Conservation (phyloP, 2,888 invertebrate species). For the Trissolcus japonicus region DNA sequence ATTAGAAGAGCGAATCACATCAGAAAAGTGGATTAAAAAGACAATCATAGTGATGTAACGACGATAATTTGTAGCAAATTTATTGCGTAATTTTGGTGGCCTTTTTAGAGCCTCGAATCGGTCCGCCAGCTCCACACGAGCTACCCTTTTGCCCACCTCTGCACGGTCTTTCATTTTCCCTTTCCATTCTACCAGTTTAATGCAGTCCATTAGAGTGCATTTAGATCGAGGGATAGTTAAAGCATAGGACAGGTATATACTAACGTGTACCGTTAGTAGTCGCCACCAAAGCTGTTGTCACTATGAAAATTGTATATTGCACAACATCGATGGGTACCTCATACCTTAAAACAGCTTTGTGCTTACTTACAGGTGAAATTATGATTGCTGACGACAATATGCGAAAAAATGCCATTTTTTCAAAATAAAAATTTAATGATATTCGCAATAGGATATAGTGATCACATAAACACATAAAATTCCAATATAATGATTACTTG, state of each 20-base stretch:
- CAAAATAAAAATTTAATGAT: too few relatives aligned
- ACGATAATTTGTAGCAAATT: constrained; percentile 36
- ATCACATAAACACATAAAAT: too few relatives aligned
- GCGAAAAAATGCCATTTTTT: too few relatives aligned
- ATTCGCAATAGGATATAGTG: too few relatives aligned
- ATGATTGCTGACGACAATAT: constrained; percentile 59
- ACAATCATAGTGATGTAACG: constrained; percentile 15
- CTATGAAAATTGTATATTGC: constrained; percentile 68
- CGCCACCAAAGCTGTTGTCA: constrained; percentile 57
- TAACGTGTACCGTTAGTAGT: constrained; percentile 51
- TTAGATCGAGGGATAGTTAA: constrained; percentile 76
- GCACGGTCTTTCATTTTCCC: constrained; percentile 58
- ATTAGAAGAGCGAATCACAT: too few relatives aligned
- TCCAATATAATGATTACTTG: too few relatives aligned
- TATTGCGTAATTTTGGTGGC: constrained; percentile 52
- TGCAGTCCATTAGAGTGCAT: constrained; percentile 77
- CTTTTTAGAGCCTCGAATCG: constrained; percentile 63
- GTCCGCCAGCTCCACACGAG: constrained; percentile 59
- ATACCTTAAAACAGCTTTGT: constrained; percentile 44
- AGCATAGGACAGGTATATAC: constrained; percentile 68
- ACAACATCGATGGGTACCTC: constrained; percentile 60
- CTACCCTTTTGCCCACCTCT: constrained; percentile 46
- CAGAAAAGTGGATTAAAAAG: constrained; percentile 6
- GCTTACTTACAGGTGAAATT: constrained; percentile 68
- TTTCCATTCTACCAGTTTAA: constrained; percentile 72